Percentiles rank a stretch among this genome's conserved stretches.
Conservation (phyloP, 2,113 vertebrate genomes). For the Romanogobio albipinnatus region DNA sequence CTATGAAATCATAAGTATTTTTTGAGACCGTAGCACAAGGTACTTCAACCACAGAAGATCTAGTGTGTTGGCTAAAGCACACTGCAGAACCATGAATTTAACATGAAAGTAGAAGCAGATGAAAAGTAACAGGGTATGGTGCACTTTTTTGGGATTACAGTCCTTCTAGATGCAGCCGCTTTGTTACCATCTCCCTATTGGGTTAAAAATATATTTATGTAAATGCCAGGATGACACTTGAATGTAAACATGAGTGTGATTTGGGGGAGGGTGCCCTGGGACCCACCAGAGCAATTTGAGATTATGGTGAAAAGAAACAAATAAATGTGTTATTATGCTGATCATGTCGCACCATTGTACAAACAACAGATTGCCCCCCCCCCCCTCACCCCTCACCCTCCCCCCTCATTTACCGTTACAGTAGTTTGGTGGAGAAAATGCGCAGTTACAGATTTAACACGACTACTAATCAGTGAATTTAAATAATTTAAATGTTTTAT, state of each 20-base stretch:
- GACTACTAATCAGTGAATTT: no score
- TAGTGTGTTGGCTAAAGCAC: constrained; percentile 51
- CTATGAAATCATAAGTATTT: constrained; percentile 56
- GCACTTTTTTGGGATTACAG: constrained; percentile 61
- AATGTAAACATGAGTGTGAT: constrained; percentile 64
- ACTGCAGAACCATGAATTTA: constrained; percentile 68
- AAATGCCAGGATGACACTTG: constrained; percentile 59
- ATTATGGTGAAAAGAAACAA: constrained; percentile 63
- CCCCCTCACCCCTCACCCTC: no score
- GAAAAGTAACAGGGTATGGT: constrained; percentile 53
- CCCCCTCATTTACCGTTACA: not conserved
- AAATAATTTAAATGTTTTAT: no score
- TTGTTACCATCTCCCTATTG: constrained; percentile 64
- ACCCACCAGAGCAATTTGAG: constrained; percentile 56
- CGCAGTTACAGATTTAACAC: not conserved
- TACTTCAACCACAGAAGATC: constrained; percentile 33
- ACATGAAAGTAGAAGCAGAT: constrained; percentile 63
- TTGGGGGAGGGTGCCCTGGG: constrained; percentile 62
- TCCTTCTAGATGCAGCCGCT: constrained; percentile 64
- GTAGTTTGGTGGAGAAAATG: not conserved
- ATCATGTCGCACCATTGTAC: constrained; percentile 63
- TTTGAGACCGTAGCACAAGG: constrained; percentile 49
- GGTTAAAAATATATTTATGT: constrained; percentile 66
- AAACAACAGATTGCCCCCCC: constrained; percentile 38
- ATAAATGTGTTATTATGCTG: constrained; percentile 65